Evolutionary conservation across 2,113 vertebrate genomes (phyloP).

Genomic region (Castor canadensis): DNA sequence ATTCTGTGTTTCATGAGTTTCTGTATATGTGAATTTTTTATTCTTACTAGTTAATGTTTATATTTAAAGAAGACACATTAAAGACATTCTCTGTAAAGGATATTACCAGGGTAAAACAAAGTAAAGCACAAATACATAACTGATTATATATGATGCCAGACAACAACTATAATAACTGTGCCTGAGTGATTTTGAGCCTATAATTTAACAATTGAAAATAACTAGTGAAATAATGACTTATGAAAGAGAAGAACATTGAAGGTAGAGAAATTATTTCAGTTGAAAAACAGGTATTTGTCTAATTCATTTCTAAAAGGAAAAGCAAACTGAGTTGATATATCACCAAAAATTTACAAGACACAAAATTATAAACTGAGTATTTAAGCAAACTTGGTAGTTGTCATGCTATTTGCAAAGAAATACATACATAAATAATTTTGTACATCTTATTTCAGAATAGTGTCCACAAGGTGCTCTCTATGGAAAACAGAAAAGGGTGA

Average conservation of each 20-base stretch:
- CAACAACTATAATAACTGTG: background rate
- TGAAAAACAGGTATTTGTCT: slow-evolving; percentile 37
- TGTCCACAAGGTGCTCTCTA: background rate
- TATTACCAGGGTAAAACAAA: slow-evolving; percentile 50
- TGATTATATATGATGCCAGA: slow-evolving; percentile 36
- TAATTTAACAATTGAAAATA: slow-evolving; percentile 70
- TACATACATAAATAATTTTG: background rate
- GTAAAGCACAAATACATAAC: slow-evolving; percentile 41
- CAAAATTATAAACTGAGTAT: background rate
- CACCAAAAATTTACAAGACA: background rate
- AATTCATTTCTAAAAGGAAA: background rate
- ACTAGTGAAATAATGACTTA: slow-evolving; percentile 59
- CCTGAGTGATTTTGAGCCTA: slow-evolving; percentile 59
- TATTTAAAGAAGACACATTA: slow-evolving; percentile 26
- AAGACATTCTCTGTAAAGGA: background rate
- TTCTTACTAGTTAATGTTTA: background rate
- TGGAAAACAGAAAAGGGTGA: background rate
- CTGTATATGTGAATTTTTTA: background rate
- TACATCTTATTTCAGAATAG: background rate
- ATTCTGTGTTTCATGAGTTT: background rate
- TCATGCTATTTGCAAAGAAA: background rate
- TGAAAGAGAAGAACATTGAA: slow-evolving; percentile 27
- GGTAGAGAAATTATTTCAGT: background rate
- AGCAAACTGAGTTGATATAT: background rate
- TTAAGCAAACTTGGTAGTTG: background rate